phyloP scores from a whole-genome alignment of 1,140 invertebrate species.

The Camponotus vicinus region DNA sequence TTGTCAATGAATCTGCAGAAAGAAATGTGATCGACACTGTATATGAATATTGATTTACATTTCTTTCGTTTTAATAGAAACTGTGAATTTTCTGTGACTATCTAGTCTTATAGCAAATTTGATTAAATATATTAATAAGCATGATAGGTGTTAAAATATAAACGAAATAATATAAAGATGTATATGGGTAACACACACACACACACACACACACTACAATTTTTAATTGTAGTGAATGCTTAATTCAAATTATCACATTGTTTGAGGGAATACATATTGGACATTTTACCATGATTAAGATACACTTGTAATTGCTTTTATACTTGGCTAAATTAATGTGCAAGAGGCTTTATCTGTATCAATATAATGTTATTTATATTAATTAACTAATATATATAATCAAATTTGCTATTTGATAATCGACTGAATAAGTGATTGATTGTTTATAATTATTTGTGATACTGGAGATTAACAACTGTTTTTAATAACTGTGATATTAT shows the following conservation, averaged over 20 bases:
- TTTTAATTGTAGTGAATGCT: neutral
- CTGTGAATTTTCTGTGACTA: neutral
- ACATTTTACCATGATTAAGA: neutral
- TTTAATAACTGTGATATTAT: neutral
- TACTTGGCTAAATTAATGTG: no score
- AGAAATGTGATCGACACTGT: conserved; percentile 16
- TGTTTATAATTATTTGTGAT: neutral
- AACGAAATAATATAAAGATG: neutral
- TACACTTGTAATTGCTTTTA: neutral
- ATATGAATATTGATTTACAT: conserved; percentile 13
- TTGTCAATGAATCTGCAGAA: conserved; percentile 3
- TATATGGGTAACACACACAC: neutral
- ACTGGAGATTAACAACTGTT: neutral
- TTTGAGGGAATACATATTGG: neutral
- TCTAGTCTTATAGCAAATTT: conserved; percentile 1
- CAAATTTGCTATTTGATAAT: conserved; percentile 23
- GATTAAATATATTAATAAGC: neutral
- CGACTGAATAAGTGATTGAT: neutral
- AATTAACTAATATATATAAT: neutral
- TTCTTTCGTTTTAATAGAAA: conserved; percentile 2
- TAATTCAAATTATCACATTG: conserved; percentile 5
- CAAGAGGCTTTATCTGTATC: no score
- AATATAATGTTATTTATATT: no score
- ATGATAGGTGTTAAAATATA: neutral
- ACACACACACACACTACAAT: neutral